Percentiles rank a stretch among this genome's conserved stretches.
phyloP scores from a whole-genome alignment of 2,888 invertebrate species.

The Conomelus anceps region DNA sequence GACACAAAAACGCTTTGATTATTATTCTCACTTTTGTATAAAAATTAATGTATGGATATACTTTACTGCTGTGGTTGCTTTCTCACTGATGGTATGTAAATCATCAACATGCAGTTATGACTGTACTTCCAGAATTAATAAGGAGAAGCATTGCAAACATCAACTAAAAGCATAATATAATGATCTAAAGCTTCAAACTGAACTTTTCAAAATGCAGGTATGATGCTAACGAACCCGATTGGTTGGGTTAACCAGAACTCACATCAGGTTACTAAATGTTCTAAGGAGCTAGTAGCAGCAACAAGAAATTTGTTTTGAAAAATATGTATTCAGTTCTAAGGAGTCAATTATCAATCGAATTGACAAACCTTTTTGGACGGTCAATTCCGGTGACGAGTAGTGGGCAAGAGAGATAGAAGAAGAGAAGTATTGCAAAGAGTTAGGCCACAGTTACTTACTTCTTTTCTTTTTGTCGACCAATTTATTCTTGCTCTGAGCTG shows the following conservation, averaged over 20 bases:
- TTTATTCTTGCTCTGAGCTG: not conserved
- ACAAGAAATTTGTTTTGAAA: too few species aligned
- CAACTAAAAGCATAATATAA: not conserved
- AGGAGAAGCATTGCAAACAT: not conserved
- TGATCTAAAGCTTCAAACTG: not conserved
- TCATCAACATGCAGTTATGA: not conserved
- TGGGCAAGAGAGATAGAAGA: not conserved
- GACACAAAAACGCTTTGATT: not conserved
- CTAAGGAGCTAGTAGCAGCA: not conserved
- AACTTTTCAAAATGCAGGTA: not conserved
- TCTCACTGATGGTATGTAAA: not conserved
- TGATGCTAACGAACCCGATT: not conserved
- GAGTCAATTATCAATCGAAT: not conserved
- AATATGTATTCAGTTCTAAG: not conserved
- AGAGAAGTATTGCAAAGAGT: not conserved
- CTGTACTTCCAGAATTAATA: not conserved
- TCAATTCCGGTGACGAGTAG: not conserved
- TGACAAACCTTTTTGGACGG: not conserved
- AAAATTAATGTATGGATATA: not conserved
- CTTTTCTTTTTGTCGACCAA: not conserved
- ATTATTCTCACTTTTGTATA: not conserved
- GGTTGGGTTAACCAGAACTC: too few species aligned
- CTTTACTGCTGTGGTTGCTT: not conserved
- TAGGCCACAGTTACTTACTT: not conserved
- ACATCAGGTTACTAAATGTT: not conserved